Percentiles rank a stretch among this genome's conserved stretches.
These are phyloP conservation scores for Mesochorus sp. DNA, from an alignment of 2,888 invertebrate species.

Conservation along the genomic window DNA sequence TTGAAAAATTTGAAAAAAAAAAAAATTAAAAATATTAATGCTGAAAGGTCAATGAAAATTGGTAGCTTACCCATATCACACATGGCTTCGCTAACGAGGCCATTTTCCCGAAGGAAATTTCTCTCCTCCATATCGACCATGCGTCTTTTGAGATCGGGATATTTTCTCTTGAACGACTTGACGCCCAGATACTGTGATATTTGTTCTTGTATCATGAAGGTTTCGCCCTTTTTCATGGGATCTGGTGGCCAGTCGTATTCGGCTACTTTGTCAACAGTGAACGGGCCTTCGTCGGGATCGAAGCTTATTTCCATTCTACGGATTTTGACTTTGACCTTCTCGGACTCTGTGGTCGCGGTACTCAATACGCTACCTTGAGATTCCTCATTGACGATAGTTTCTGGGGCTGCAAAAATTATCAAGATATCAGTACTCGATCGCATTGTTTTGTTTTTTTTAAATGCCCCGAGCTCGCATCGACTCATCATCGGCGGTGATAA, in stretches of 20 bases:
- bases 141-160: slow-evolving; percentile 93
- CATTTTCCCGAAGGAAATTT: slow-evolving; percentile 92
- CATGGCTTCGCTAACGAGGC: slow-evolving; percentile 93
- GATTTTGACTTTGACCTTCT: slow-evolving; percentile 80
- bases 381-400: slow-evolving; percentile 86
- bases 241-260: slow-evolving; percentile 96
- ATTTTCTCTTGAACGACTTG: slow-evolving; percentile 98
- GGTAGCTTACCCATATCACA: slow-evolving; percentile 91
- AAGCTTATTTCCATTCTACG: slow-evolving; percentile 81
- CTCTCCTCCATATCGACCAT: slow-evolving; percentile 95
- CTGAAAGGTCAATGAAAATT: slow-evolving; percentile 13
- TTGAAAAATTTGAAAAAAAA: no score
- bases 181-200: slow-evolving; percentile 97
- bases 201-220: slow-evolving; percentile 97
- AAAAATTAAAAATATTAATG: no score
- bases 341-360: slow-evolving; percentile 86
- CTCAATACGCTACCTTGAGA: slow-evolving; percentile 93
- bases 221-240: slow-evolving; percentile 88
- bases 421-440: no score
- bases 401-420: slow-evolving; percentile 71
- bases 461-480: no score
- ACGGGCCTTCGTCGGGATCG: slow-evolving; percentile 82
- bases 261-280: slow-evolving; percentile 93
- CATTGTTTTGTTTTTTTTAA: neutral
- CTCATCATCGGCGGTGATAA: no score